Percentiles rank a stretch among this genome's conserved stretches.
phyloP scores from a whole-genome alignment of 2,797 vertebrate species.

The Emys orbicularis region DNA sequence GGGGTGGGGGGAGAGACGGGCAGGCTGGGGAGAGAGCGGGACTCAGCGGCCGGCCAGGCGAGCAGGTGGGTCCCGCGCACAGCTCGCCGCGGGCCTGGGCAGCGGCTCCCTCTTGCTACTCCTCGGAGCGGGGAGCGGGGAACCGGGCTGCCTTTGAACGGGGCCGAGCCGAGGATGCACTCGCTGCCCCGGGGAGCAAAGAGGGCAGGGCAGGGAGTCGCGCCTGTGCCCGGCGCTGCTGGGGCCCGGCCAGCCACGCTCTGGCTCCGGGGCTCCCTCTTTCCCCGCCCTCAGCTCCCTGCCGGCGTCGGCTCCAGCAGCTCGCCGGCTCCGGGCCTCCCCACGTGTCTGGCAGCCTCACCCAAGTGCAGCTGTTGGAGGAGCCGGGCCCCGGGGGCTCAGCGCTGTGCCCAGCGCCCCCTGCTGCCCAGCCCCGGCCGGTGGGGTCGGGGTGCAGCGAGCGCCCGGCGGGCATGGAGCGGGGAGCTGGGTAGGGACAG shows the following conservation, averaged over 20 bases:
- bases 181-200: too few relatives aligned
- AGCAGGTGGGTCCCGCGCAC: neutral
- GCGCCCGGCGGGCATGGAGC: too few relatives aligned
- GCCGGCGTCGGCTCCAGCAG: too few relatives aligned
- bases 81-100: rapidly evolving
- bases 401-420: neutral
- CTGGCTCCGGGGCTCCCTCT: neutral
- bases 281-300: neutral
- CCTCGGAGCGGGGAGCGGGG: neutral
- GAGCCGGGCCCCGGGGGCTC: too few relatives aligned
- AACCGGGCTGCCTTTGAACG: neutral
- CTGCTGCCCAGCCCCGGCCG: neutral
- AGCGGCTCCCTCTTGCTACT: neutral
- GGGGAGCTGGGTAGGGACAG: neutral
- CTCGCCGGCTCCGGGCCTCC: too few relatives aligned
- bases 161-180: too few relatives aligned
- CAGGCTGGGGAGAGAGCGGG: neutral
- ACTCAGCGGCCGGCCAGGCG: too few relatives aligned
- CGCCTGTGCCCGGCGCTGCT: neutral
- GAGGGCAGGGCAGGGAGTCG: neutral
- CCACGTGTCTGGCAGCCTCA: neutral
- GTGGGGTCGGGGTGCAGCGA: neutral
- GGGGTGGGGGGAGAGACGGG: neutral
- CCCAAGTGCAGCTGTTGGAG: too few relatives aligned
- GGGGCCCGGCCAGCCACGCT: neutral